A percentile compares a stretch with the other conserved stretches of the same genome.
These are phyloP conservation scores for Cephalopterus ornatus DNA, from an alignment of 2,113 vertebrate species.

Conservation along the genomic window DNA sequence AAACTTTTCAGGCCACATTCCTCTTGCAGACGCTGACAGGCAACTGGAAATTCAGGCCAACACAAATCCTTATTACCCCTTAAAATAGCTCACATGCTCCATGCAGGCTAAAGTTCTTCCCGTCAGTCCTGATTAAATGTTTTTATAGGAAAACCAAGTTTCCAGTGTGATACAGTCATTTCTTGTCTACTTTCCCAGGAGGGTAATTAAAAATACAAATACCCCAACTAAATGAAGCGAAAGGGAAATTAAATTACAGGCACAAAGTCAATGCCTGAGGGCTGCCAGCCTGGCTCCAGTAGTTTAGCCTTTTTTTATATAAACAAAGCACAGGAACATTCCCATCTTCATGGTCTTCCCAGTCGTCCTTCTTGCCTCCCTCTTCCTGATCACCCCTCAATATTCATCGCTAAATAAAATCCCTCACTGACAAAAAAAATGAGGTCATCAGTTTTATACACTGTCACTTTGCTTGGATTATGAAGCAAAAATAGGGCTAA, in stretches of 20 bases:
- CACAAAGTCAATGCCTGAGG: not conserved
- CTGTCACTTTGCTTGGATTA: not conserved
- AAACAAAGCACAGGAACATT: not conserved
- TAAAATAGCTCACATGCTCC: slow-evolving; percentile 4
- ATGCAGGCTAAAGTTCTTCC: not conserved
- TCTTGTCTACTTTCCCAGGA: not conserved
- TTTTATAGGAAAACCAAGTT: not conserved
- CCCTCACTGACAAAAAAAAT: not conserved
- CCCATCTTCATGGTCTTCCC: not conserved
- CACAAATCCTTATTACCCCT: not conserved
- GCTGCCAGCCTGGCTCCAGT: not conserved
- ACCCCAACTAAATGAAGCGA: not conserved
- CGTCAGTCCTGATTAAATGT: not conserved
- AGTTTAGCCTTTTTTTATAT: not conserved
- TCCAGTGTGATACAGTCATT: not conserved
- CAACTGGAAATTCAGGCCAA: not conserved
- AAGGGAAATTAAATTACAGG: not conserved
- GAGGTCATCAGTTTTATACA: not conserved
- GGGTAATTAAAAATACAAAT: not conserved
- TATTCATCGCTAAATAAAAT: not conserved
- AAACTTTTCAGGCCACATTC: not conserved
- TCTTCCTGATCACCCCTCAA: not conserved
- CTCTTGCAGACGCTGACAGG: not conserved
- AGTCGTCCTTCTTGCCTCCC: not conserved
- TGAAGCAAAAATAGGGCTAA: not conserved